These are phyloP conservation scores for Sesamia nonagrioides DNA, from an alignment of 1,140 invertebrate species.

Conservation along the genomic window DNA sequence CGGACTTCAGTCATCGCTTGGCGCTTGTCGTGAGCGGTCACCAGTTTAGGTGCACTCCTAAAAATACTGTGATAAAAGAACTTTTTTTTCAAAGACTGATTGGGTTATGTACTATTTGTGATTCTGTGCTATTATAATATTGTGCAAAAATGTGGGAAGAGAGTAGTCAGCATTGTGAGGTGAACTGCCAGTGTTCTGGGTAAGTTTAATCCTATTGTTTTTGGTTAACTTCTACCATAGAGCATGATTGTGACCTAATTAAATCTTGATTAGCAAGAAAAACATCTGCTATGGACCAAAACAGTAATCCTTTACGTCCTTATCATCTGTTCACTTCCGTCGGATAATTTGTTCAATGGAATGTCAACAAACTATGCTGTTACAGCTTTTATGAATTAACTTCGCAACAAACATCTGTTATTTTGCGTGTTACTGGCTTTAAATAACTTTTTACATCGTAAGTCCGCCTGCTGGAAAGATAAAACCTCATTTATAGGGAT, in stretches of 20 bases:
- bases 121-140: conserved; percentile 57
- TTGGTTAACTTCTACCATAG: neutral
- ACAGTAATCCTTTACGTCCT: neutral
- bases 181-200: conserved; percentile 80
- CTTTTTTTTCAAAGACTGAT: conserved; percentile 57
- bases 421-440: no score
- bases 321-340: neutral
- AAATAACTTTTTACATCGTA: no score
- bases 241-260: neutral
- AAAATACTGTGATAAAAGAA: conserved; percentile 57
- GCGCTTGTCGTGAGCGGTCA: conserved; percentile 34
- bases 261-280: neutral
- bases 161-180: conserved; percentile 77
- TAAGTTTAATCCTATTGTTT: conserved; percentile 58
- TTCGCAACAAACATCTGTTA: no score
- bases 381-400: no score
- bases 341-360: neutral
- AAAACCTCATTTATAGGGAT: no score
- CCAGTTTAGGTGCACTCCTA: conserved; percentile 1
- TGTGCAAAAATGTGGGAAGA: conserved; percentile 78
- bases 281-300: neutral
- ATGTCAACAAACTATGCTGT: neutral
- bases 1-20: conserved; percentile 50
- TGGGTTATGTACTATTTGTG: conserved; percentile 65
- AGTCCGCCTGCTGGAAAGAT: no score